Evolutionary conservation across 2,113 vertebrate genomes (phyloP), one percentile per base, ranked within the genome.

Genomic region (Hippocampus mohnikei): DNA sequence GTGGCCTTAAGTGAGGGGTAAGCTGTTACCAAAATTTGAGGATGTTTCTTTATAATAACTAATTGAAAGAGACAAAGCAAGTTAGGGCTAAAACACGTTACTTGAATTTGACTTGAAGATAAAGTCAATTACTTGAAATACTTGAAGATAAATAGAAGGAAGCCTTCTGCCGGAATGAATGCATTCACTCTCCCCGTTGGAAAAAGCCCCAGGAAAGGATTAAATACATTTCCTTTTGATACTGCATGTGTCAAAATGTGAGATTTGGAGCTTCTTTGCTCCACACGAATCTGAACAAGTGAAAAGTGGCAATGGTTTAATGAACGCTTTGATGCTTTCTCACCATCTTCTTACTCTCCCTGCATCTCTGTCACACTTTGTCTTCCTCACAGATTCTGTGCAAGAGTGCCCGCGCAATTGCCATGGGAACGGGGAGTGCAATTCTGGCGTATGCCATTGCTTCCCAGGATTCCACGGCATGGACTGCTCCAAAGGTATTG

Each of bases 391-490:
- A 99, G 97, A 98, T 88, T 99, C 97, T 0, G 96, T 98, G 81
- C 96, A 98, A 87, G 96, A 98, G 89, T 99, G 97, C 87, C 97
- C 96, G 42, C 94, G 95, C 42, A 98, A 98, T 82, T 99, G 97
- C 86, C 97, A 98, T 71, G 96, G 97, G 52, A 99, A 99, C 75
- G 97, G 97, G 0, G 97, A 99, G 87, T 99, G 97, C 67, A 95
- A 97, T 23, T 98, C 97, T 3, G 97, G 97, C 56, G 89, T 96
- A 74, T 99, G 97, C 87, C 97, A 98, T 87, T 99, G 97, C 77
- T 99, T 98, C 80, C 96, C 97, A 8, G 96, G 97, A 80, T 99
- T 98, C 88, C 95, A 98, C 20, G 97, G 97, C 83, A 95, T 96
- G 82, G 97, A 99, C 80, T 99, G 97, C 81, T 95, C 96, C 81